Evolutionary conservation across 2,888 invertebrate species (phyloP).

Genomic region (Saturnia pavonia): DNA sequence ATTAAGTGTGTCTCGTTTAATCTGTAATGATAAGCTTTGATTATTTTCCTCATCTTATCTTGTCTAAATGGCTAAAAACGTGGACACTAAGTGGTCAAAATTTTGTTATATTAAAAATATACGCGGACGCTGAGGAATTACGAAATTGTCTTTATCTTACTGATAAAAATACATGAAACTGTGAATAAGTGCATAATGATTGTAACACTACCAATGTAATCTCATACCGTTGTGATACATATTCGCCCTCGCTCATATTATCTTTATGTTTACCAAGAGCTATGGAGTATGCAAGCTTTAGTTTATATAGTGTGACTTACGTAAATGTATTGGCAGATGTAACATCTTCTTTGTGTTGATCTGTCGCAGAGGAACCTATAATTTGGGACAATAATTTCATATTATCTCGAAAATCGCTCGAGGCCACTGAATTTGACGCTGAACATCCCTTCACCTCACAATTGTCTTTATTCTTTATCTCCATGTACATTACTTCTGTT

Average conservation of each 20-base stretch:
- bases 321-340: conserved; percentile 23
- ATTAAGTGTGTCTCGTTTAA: not conserved
- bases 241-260: not conserved
- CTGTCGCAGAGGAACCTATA: conserved; percentile 36
- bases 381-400: conserved; percentile 42
- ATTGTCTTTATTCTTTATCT: conserved; percentile 35
- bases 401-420: conserved; percentile 47
- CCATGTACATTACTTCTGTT: conserved; percentile 60
- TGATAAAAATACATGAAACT: not conserved
- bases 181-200: not conserved
- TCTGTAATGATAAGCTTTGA: not conserved
- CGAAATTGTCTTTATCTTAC: too few relatives aligned
- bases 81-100: not conserved
- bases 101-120: not conserved
- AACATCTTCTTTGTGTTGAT: conserved; percentile 30
- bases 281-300: not conserved
- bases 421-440: conserved; percentile 47
- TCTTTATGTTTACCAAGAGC: not conserved
- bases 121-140: not conserved
- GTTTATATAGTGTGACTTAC: conserved; percentile 11
- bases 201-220: not conserved
- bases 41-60: not conserved
- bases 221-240: not conserved
- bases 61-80: not conserved
- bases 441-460: conserved; percentile 32